Conservation (phyloP, 2,888 invertebrate species). For the Sphecodes monilicornis region DNA sequence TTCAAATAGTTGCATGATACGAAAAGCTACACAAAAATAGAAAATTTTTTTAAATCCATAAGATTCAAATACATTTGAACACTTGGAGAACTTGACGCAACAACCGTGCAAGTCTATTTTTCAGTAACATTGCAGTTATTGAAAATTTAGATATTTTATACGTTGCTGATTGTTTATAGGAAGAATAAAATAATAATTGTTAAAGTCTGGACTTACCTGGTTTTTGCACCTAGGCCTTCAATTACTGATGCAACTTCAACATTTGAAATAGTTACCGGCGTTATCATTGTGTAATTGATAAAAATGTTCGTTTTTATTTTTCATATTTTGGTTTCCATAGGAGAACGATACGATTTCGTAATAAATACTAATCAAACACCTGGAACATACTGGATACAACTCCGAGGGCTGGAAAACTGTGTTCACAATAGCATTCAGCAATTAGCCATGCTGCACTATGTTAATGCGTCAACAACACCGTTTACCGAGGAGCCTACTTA, state of each 20-base stretch:
- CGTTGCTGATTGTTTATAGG: not conserved
- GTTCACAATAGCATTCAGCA: slow-evolving; percentile 81
- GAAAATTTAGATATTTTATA: not conserved
- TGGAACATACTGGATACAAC: slow-evolving; percentile 86
- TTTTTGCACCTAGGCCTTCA: not conserved
- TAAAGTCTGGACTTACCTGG: not conserved
- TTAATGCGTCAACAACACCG: slow-evolving; percentile 75
- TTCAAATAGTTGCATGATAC: not conserved
- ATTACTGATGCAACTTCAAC: not conserved
- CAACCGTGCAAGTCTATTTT: not conserved
- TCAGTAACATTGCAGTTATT: not conserved
- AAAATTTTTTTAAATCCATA: not conserved
- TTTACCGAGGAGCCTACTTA: slow-evolving; percentile 76
- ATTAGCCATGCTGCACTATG: slow-evolving; percentile 85
- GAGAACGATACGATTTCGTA: slow-evolving; percentile 88
- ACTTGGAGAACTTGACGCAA: too few relatives aligned
- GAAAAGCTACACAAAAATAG: not conserved
- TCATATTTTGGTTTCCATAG: slow-evolving; percentile 76
- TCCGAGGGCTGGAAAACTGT: slow-evolving; percentile 85
- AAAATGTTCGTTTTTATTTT: not conserved
- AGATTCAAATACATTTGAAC: not conserved
- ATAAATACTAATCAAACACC: slow-evolving; percentile 84
- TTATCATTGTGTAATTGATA: not conserved
- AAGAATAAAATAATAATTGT: not conserved
- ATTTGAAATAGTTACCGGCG: not conserved